A percentile compares a stretch with the other conserved stretches of the same genome.
Conservation (phyloP, 1,140 invertebrate genomes). For the Lanistes nyassanus region DNA sequence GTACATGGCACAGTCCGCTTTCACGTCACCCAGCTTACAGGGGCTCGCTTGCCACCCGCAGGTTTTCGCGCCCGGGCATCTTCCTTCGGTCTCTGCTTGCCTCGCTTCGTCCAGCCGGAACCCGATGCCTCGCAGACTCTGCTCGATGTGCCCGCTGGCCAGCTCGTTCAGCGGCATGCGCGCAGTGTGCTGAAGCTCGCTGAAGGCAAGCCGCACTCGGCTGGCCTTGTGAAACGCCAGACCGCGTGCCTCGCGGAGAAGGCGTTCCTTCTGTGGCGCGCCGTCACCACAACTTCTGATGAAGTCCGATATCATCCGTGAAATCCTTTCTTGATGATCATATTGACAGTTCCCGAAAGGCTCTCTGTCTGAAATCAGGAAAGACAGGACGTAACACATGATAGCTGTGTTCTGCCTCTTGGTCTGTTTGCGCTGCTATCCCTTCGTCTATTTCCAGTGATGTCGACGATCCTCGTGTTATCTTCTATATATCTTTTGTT, state of each 20-base stretch:
- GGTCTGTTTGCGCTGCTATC: no score
- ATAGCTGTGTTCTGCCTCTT: no score
- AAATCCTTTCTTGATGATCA: no score
- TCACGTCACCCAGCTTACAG: background rate
- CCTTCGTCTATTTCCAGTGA: no score
- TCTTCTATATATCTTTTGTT: no score
- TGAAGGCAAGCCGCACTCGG: background rate
- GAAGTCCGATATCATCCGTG: background rate
- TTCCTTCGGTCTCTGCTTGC: background rate
- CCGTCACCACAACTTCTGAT: background rate
- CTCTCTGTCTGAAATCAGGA: no score
- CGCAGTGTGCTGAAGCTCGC: background rate
- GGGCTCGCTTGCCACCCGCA: conserved; percentile 2
- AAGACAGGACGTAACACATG: no score
- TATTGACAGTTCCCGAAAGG: no score
- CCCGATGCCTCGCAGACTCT: background rate
- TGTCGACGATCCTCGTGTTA: no score
- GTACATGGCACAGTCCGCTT: conserved; percentile 8
- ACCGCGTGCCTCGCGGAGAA: background rate
- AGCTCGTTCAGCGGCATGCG: background rate
- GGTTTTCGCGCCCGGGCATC: background rate
- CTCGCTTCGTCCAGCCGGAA: background rate
- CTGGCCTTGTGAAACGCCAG: background rate
- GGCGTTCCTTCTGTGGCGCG: background rate
- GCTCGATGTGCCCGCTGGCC: background rate